Evolutionary conservation across 2,888 invertebrate species (phyloP), one percentile per base, ranked within the genome.

Genomic region (Morpho deidamia): DNA sequence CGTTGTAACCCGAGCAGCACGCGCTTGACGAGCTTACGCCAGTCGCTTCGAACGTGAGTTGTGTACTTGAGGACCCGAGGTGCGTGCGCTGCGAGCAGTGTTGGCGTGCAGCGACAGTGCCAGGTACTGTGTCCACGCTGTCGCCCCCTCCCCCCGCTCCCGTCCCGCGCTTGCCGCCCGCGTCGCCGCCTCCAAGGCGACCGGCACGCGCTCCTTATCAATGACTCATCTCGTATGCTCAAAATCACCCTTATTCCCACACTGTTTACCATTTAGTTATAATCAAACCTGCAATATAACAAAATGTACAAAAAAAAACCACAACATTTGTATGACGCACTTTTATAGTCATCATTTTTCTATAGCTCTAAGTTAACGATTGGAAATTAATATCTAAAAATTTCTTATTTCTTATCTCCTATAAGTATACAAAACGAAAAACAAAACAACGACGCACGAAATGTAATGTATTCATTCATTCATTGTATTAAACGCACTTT

Each of bases 11-110:
- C 80, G 82, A 81, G 77, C 79, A 80, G 69, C 85, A 81, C 86
- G 84, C 86, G 86, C 87, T 85, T 85, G 78, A 72, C 67, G 74
- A 76, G 82, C 85, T 83, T 83, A 73, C 79, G 81, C 81, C 78
- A 71, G 76, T 69, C 74, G 81, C 82, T 76, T 78, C 81, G 69
- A 70, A 67, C 67, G 59, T 68, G 68, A 74, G 72, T 79, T 78
- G 84, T 85, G 83, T 76, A 75, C 71, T 69, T 76, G 68, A 76
- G 68, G 70, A 78, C 78, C 78, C 80, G 52, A 56, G 56, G 62
- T 77, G 62, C 62, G 61, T 60, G 63, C 58, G 77, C 80, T 78
- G 78, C 75, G 68, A 74, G 74, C 70, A 71, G 79, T 77, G 78
- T 74, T 72, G 82, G 75, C 39, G 47, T 74, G 76, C 82, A 76